phyloP scores from a whole-genome alignment of 2,797 vertebrate species.

The Onychomys arenicola region DNA sequence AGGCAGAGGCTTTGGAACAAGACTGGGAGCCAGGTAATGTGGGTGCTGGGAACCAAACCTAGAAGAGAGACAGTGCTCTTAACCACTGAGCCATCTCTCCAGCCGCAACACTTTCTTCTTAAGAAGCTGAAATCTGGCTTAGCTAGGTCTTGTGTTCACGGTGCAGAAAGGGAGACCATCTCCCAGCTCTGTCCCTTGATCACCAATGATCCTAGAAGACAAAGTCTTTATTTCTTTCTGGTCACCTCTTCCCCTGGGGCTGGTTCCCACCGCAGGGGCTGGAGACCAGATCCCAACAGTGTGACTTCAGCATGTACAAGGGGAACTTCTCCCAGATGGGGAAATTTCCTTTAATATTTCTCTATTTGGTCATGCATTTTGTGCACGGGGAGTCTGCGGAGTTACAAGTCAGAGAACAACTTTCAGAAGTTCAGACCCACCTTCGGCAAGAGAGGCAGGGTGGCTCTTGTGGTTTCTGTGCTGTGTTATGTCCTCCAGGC shows the following conservation, averaged over 20 bases:
- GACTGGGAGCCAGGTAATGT: background rate
- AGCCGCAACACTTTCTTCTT: background rate
- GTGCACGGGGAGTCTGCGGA: too few relatives aligned
- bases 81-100: background rate
- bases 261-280: background rate
- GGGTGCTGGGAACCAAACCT: background rate
- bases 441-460: background rate
- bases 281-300: background rate
- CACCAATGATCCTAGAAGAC: background rate
- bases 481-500: background rate
- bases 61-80: background rate
- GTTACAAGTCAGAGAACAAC: background rate
- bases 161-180: background rate
- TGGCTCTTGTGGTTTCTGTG: background rate
- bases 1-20: background rate
- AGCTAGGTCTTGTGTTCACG: background rate
- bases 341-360: background rate
- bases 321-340: background rate
- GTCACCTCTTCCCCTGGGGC: background rate
- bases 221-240: background rate
- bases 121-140: constrained; percentile 10
- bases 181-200: background rate
- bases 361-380: background rate
- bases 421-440: background rate
- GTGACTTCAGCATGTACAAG: background rate